A percentile compares a stretch with the other conserved stretches of the same genome.
Conservation (phyloP, 2,797 vertebrate genomes). For the Notolabrus celidotus region DNA sequence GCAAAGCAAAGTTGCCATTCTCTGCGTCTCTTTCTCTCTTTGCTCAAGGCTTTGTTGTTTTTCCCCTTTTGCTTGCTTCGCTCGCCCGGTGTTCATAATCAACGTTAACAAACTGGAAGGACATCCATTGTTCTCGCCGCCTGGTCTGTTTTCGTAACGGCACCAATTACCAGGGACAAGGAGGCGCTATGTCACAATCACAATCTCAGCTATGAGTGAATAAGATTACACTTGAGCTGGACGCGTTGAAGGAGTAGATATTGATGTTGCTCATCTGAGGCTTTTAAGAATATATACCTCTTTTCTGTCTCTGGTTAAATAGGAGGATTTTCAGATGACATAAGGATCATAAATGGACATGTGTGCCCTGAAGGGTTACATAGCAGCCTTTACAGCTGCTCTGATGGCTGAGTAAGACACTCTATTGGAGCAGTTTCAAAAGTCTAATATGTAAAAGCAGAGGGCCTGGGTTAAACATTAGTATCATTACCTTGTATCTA, state of each 20-base stretch:
- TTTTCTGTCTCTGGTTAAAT: too few relatives aligned
- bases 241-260: conserved; percentile 4
- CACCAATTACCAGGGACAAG: conserved; percentile 39
- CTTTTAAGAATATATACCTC: too few relatives aligned
- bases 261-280: background rate
- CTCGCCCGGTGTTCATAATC: conserved; percentile 69
- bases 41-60: conserved; percentile 48
- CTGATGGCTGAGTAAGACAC: too few relatives aligned
- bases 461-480: background rate
- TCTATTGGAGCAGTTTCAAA: too few relatives aligned
- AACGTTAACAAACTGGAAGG: conserved; percentile 64
- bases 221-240: conserved; percentile 34
- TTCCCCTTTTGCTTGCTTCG: conserved; percentile 24
- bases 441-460: background rate
- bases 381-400: too few relatives aligned
- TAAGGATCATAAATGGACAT: too few relatives aligned
- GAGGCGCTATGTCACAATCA: conserved; percentile 24
- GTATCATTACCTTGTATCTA: too few relatives aligned
- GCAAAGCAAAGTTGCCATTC: conserved; percentile 27
- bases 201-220: conserved; percentile 38
- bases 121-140: conserved; percentile 54
- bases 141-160: conserved; percentile 70
- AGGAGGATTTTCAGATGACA: too few relatives aligned
- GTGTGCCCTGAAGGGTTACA: too few relatives aligned
- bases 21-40: conserved; percentile 2